These are phyloP conservation scores for Synergus gifuensis DNA, from an alignment of 2,888 invertebrate genomes.

Conservation along the genomic window DNA sequence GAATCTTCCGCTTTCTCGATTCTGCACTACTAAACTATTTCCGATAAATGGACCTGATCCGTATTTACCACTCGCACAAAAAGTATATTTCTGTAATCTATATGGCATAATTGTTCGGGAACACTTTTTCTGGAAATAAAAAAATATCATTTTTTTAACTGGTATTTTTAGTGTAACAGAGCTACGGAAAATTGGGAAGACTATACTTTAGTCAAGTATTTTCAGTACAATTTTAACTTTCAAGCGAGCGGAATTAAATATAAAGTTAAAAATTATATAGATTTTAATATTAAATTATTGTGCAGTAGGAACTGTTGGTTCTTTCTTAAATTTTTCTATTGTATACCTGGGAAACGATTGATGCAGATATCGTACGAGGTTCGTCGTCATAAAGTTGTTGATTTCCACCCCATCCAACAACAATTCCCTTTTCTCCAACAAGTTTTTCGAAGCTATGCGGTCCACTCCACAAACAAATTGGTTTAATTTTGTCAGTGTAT, in stretches of 20 bases:
- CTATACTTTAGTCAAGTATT: too few relatives aligned
- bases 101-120: conserved; percentile 79
- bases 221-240: too few relatives aligned
- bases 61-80: conserved; percentile 81
- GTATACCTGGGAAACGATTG: conserved; percentile 79
- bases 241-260: too few relatives aligned
- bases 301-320: too few relatives aligned
- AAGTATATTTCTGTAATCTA: conserved; percentile 80
- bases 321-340: background rate
- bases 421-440: conserved; percentile 78
- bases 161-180: too few relatives aligned
- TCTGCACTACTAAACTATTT: conserved; percentile 79
- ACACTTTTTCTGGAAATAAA: conserved; percentile 78
- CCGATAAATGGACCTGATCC: conserved; percentile 81
- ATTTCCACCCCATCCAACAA: conserved; percentile 82
- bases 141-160: background rate
- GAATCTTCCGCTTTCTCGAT: conserved; percentile 59
- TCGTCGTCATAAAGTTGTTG: conserved; percentile 78
- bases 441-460: conserved; percentile 71
- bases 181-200: too few relatives aligned
- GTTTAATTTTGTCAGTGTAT: conserved; percentile 79
- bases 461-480: conserved; percentile 81
- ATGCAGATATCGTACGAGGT: conserved; percentile 79
- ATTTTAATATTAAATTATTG: too few relatives aligned
- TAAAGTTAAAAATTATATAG: too few relatives aligned